Percentiles rank a stretch among this genome's conserved stretches.
Evolutionary conservation across 2,113 vertebrate species (phyloP).

Genomic region (Odobenus rosmarus): DNA sequence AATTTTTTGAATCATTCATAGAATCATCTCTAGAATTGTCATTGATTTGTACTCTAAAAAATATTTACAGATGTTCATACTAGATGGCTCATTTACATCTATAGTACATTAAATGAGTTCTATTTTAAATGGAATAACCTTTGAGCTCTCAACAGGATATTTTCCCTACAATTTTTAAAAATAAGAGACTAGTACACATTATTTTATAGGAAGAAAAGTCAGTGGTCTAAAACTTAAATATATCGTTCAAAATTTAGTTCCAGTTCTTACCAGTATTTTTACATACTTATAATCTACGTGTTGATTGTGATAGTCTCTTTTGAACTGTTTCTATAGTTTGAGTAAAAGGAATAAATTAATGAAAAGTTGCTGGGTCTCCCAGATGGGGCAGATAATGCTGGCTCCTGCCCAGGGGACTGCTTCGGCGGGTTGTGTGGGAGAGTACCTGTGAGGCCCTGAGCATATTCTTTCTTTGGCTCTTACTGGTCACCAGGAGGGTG

Average conservation of each 20-base stretch:
- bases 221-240: not conserved
- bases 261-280: not conserved
- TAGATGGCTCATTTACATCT: not conserved
- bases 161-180: not conserved
- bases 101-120: not conserved
- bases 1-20: not conserved
- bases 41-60: not conserved
- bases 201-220: not conserved
- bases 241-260: not conserved
- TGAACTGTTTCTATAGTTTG: not conserved
- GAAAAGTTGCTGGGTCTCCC: not conserved
- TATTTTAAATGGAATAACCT: not conserved
- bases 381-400: not conserved
- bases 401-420: fast-evolving
- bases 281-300: not conserved
- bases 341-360: not conserved
- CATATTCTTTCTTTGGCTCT: not conserved
- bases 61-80: not conserved
- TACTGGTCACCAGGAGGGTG: not conserved
- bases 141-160: conserved; percentile 8
- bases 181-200: not conserved
- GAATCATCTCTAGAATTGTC: not conserved
- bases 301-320: not conserved
- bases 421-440: not conserved
- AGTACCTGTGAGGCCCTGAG: not conserved